A percentile compares a stretch with the other conserved stretches of the same genome.
These are phyloP conservation scores for Sebastes hopkinsi DNA, from an alignment of 2,797 vertebrate species.

Conservation along the genomic window DNA sequence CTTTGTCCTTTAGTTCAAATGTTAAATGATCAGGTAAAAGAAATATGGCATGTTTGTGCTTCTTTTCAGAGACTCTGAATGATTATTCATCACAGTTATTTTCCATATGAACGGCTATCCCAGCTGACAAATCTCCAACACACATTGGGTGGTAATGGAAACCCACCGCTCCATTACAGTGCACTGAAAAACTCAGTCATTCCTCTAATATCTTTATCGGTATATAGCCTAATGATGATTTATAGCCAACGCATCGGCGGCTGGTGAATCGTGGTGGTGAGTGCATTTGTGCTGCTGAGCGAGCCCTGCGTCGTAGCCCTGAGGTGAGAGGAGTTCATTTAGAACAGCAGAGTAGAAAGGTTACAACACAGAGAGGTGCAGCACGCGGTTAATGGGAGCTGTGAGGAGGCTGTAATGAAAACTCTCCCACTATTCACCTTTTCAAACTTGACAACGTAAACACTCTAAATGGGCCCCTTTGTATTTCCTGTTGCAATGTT, in stretches of 20 bases:
- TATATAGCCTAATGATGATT: slow-evolving; percentile 66
- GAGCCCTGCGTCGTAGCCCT: slow-evolving; percentile 29
- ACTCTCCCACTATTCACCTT: not conserved
- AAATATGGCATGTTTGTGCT: slow-evolving; percentile 16
- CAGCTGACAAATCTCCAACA: slow-evolving; percentile 51
- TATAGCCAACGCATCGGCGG: slow-evolving; percentile 48
- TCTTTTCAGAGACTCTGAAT: slow-evolving; percentile 21
- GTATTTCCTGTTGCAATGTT: too few relatives aligned
- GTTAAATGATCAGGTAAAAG: slow-evolving; percentile 5
- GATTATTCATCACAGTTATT: slow-evolving; percentile 56
- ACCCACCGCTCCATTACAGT: slow-evolving; percentile 48
- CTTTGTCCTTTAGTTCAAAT: not conserved
- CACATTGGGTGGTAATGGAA: slow-evolving; percentile 48
- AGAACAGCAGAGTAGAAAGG: slow-evolving; percentile 42
- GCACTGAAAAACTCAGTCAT: slow-evolving; percentile 52
- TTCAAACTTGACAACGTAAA: too few relatives aligned
- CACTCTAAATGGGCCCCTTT: too few relatives aligned
- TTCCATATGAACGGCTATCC: slow-evolving; percentile 3
- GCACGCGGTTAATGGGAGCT: not conserved
- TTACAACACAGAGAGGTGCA: not conserved
- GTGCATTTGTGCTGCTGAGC: slow-evolving; percentile 51
- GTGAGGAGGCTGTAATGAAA: not conserved
- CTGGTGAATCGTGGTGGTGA: slow-evolving; percentile 31
- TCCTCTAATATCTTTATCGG: slow-evolving; percentile 58
- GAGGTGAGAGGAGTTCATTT: slow-evolving; percentile 56